Evolutionary conservation across 1,140 invertebrate genomes (phyloP).

Genomic region (Dendrolimus kikuchii): DNA sequence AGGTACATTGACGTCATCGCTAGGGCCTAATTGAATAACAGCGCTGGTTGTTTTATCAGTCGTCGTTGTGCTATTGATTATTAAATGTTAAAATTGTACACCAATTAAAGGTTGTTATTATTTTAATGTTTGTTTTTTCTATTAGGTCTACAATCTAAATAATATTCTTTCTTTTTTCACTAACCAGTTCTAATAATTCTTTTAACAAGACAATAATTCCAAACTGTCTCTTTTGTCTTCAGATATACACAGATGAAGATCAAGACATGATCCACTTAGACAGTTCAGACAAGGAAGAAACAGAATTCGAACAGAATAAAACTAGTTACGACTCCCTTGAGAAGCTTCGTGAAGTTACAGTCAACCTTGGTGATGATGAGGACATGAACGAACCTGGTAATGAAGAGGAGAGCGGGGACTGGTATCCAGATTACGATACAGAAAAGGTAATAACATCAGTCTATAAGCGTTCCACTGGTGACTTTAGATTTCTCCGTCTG

Average conservation of each 20-base stretch:
- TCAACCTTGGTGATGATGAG: conserved; percentile 43
- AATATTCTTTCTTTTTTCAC: background rate
- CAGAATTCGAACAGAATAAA: conserved; percentile 27
- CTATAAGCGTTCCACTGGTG: background rate
- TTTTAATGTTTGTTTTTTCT: too few species aligned
- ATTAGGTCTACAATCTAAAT: too few species aligned
- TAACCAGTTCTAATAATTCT: background rate
- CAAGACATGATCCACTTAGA: conserved; percentile 30
- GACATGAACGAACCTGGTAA: conserved; percentile 41
- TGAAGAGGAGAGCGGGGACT: conserved; percentile 52
- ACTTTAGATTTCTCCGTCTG: background rate
- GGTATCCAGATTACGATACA: conserved; percentile 53
- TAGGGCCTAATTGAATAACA: too few species aligned
- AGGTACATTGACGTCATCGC: too few species aligned
- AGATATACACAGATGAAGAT: conserved; percentile 60
- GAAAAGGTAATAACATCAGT: conserved; percentile 22
- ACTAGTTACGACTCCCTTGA: conserved; percentile 32
- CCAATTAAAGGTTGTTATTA: background rate
- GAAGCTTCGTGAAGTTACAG: conserved; percentile 47
- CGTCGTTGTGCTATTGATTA: too few species aligned
- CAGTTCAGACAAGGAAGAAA: conserved; percentile 21
- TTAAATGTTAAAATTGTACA: background rate
- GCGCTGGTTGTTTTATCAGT: too few species aligned
- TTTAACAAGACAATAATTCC: background rate
- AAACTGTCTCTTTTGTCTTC: conserved; percentile 13